Conservation (phyloP, 2,888 invertebrate genomes). For the Tetragnatha montana region DNA sequence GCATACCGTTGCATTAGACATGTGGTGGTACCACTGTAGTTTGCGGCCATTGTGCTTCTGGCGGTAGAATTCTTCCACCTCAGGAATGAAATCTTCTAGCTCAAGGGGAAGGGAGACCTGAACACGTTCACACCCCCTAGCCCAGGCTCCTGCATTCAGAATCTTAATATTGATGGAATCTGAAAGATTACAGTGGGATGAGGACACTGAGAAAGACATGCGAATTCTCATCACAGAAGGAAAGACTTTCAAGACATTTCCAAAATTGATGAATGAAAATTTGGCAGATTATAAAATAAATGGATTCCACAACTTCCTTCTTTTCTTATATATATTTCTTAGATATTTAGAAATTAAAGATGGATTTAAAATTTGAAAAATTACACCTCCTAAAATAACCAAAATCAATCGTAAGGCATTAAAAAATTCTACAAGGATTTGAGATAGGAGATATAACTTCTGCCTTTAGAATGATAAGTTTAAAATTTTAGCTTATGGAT, state of each 20-base stretch:
- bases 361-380: not conserved
- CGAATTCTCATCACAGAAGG: not conserved
- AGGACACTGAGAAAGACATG: not conserved
- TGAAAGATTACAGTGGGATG: slow-evolving; percentile 39
- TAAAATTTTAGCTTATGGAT: too few species aligned
- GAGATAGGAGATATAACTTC: too few species aligned
- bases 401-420: too few species aligned
- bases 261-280: too few species aligned
- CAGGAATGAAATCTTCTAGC: slow-evolving; percentile 98
- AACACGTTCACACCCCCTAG: slow-evolving; percentile 93
- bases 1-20: slow-evolving; percentile 96
- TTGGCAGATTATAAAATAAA: too few species aligned
- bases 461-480: too few species aligned
- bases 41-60: slow-evolving; percentile 98
- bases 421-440: too few species aligned
- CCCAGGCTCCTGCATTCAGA: slow-evolving; percentile 98
- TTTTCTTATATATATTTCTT: too few species aligned
- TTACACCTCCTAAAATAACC: too few species aligned
- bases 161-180: slow-evolving; percentile 94
- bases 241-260: too few species aligned
- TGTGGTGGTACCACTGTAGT: slow-evolving; percentile 98
- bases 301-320: too few species aligned
- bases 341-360: not conserved
- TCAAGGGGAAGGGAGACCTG: slow-evolving; percentile 97
- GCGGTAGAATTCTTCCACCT: slow-evolving; percentile 98